Evolutionary conservation across 2,113 vertebrate species (phyloP).

Genomic region (Columba livia): DNA sequence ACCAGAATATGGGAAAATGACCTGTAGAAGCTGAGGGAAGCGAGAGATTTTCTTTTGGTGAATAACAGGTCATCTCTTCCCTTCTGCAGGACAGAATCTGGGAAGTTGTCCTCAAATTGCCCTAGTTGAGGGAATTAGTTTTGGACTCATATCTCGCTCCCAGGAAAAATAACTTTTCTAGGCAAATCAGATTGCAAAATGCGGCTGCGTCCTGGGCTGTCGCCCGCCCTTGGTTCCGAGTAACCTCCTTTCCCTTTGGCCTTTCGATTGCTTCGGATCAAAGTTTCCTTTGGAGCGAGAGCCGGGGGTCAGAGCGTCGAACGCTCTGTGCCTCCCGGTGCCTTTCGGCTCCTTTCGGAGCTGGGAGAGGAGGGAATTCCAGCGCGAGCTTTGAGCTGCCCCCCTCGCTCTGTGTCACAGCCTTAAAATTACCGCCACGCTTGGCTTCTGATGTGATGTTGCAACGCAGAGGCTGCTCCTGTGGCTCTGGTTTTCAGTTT

Average conservation of each 20-base stretch:
- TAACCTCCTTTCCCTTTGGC: neutral
- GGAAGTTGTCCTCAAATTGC: neutral
- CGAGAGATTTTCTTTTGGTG: neutral
- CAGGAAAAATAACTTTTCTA: neutral
- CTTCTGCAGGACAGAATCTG: neutral
- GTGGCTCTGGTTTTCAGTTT: neutral
- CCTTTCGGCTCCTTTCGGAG: slow-evolving; percentile 15
- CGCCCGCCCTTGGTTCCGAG: neutral
- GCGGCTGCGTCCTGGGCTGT: slow-evolving; percentile 6
- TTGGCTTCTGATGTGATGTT: neutral
- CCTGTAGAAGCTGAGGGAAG: neutral
- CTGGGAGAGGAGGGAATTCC: neutral
- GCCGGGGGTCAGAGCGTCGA: neutral
- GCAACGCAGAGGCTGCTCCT: neutral
- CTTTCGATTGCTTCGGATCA: neutral
- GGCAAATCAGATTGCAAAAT: neutral
- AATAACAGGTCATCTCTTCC: neutral
- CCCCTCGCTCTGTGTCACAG: neutral
- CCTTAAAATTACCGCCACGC: neutral
- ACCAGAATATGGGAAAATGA: neutral
- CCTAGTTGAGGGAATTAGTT: neutral
- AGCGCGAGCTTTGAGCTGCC: slow-evolving; percentile 19
- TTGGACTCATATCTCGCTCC: neutral
- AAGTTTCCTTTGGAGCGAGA: neutral
- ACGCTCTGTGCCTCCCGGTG: slow-evolving; percentile 27